Evolutionary conservation across 2,797 vertebrate genomes (phyloP).

Genomic region (Alauda arvensis): DNA sequence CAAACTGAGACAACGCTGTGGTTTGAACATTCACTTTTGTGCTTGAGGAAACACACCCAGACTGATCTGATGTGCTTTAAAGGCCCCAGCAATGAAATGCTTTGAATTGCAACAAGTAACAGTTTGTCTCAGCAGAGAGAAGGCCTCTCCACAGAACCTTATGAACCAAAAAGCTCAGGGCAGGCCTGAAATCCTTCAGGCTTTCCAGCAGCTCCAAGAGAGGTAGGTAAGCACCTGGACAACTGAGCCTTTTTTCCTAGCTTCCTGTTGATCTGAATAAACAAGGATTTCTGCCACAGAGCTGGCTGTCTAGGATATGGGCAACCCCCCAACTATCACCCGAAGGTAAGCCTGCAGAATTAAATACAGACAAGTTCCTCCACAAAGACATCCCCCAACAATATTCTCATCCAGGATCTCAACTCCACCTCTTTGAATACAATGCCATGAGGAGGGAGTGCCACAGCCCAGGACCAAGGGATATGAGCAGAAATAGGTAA

Average conservation of each 20-base stretch:
- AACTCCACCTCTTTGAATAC: background rate
- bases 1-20: background rate
- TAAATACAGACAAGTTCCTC: background rate
- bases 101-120: background rate
- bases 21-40: background rate
- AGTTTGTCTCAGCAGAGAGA: background rate
- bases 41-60: background rate
- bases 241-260: background rate
- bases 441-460: background rate
- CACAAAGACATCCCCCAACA: background rate
- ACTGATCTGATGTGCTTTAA: background rate
- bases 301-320: background rate
- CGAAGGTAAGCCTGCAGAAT: background rate
- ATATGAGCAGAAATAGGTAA: background rate
- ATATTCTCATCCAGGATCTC: background rate
- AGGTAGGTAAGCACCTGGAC: background rate
- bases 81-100: background rate
- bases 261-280: background rate
- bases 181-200: background rate
- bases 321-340: background rate
- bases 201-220: background rate
- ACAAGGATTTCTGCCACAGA: background rate
- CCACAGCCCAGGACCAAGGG: background rate
- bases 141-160: background rate
- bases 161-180: background rate